A percentile compares a stretch with the other conserved stretches of the same genome.
These are phyloP conservation scores for Agonum fuliginosum DNA, from an alignment of 2,888 invertebrate genomes.

Conservation along the genomic window DNA sequence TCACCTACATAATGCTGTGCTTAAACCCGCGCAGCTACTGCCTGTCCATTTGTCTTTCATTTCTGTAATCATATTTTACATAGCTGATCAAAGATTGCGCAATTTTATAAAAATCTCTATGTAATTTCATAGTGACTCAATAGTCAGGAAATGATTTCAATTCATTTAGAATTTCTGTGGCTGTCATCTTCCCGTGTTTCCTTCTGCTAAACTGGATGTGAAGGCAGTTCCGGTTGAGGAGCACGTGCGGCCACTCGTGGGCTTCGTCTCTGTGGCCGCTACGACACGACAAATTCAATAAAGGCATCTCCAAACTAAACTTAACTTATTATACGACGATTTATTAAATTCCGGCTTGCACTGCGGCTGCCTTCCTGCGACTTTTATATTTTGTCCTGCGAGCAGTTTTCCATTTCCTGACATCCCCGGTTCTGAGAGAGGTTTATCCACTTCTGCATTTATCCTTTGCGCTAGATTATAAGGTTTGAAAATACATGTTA, in stretches of 20 bases:
- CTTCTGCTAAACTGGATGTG: background rate
- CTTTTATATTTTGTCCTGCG: slow-evolving; percentile 47
- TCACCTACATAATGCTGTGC: too few species aligned
- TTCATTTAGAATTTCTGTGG: too few species aligned
- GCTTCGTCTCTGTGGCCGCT: background rate
- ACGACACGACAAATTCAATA: slow-evolving; percentile 54
- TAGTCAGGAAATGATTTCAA: too few species aligned
- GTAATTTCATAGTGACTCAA: too few species aligned
- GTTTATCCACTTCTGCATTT: background rate
- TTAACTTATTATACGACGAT: slow-evolving; percentile 54
- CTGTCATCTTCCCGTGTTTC: too few species aligned
- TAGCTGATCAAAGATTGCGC: too few species aligned
- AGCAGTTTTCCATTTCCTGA: slow-evolving; percentile 44
- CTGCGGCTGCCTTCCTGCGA: slow-evolving; percentile 7
- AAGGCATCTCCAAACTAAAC: slow-evolving; percentile 43
- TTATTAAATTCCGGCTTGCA: slow-evolving; percentile 48
- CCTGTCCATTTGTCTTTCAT: too few species aligned
- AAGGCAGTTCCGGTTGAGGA: background rate
- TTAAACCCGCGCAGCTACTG: too few species aligned
- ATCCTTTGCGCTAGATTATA: background rate
- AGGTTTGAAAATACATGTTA: too few species aligned
- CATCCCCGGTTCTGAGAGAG: background rate
- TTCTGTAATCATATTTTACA: too few species aligned
- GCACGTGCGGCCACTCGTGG: slow-evolving; percentile 21
- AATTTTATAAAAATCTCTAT: too few species aligned